Base-by-base conservation (phyloP, 1,140 invertebrate genomes). In the Saccostrea cuccullata region DNA sequence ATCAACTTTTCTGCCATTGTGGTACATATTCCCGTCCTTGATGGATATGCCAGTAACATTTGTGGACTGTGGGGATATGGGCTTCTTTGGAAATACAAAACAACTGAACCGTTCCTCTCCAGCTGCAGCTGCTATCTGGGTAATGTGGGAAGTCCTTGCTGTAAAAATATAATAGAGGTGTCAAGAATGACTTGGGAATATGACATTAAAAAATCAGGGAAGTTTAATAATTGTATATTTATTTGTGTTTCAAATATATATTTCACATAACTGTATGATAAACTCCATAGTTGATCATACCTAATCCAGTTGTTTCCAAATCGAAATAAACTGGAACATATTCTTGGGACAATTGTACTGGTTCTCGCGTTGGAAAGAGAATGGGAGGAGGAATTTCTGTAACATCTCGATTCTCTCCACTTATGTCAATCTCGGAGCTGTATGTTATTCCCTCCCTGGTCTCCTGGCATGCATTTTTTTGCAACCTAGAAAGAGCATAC, bases 81-180 rank as follows among this genome's bases (percentile, higher is more conserved):
- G 26, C 23, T 56, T 87, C 55, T 64, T 87, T 64, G 86, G 82
- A 20, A 36, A 83, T 15, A 87, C 86, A 83, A 58, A 87, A 30
- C 60, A 86, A 17, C n/a, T 55, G 36, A 67, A 86, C n/a, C 23
- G 64, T 55, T 70, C 26, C 26, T 67, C 82, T 55, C 82, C 82
- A 64, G 77, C 60, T 30, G 73, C 86, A 84, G 86, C 86, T 64
- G 86, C 86, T 64, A 87, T 87, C 20, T 87, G 86, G 26, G 77
- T 87, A 55, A 87, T 87, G n/a, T 83, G 82, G 9, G 86, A 87
- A 58, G 55, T 64, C 40, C 86, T 56, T 47, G 55, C 86, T 87
- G 82, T 64, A 87, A 87, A 58, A 82, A 67, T 17, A 67, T 67
- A 11, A 47, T 11, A 47, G 47, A 47, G 9, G 6, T 9, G 47